Percentiles rank a stretch among this genome's conserved stretches.
These are phyloP conservation scores for Edolisoma coerulescens DNA, from an alignment of 2,113 vertebrate species.

Conservation along the genomic window DNA sequence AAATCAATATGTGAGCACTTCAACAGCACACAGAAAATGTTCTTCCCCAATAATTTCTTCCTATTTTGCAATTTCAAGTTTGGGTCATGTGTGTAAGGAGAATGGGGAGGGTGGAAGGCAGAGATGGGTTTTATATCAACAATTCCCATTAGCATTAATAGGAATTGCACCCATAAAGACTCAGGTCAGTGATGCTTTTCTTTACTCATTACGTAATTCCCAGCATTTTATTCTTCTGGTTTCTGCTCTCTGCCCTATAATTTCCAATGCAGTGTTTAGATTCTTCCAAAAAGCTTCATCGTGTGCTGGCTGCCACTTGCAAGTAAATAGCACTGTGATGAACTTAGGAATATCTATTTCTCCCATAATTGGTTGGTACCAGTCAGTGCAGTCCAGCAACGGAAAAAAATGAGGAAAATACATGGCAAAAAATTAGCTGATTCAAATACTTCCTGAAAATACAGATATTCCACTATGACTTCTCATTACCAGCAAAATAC, in stretches of 20 bases:
- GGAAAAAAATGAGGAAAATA: neutral
- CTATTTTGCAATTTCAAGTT: neutral
- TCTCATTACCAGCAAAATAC: neutral
- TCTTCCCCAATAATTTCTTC: neutral
- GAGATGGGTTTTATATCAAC: neutral
- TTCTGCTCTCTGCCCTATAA: slow-evolving; percentile 33
- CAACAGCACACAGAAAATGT: neutral
- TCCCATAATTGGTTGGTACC: neutral
- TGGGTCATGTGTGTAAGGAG: neutral
- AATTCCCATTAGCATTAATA: slow-evolving; percentile 5
- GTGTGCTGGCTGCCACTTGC: neutral
- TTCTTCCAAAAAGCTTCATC: neutral
- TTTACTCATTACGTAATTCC: slow-evolving; percentile 35
- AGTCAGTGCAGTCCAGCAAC: neutral
- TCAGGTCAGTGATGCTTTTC: slow-evolving; percentile 20
- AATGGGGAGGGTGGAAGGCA: neutral
- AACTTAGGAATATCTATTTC: slow-evolving; percentile 9
- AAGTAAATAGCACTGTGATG: slow-evolving; percentile 24
- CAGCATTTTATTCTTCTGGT: slow-evolving; percentile 6
- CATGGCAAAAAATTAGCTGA: neutral
- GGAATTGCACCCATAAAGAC: slow-evolving; percentile 25
- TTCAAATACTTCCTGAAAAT: neutral
- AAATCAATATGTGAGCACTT: neutral
- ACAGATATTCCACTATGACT: neutral
- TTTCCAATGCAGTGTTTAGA: neutral